Percentiles rank a stretch among this genome's conserved stretches.
These are phyloP conservation scores for Desmophyllum pertusum DNA, from an alignment of 92 coral and sea anemone genomes.

Conservation along the genomic window DNA sequence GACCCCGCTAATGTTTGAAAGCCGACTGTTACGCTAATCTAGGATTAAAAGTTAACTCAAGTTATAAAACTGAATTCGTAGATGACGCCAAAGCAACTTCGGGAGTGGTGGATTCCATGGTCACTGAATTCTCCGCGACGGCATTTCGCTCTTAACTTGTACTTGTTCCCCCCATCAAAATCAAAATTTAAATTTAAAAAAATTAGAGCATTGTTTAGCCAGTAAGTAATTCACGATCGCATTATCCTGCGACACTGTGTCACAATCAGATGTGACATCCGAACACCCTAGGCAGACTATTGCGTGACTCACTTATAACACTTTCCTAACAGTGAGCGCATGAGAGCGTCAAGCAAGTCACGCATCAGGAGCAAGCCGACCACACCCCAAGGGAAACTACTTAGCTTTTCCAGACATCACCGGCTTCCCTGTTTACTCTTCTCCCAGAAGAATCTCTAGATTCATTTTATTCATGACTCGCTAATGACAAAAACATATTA, in stretches of 20 bases:
- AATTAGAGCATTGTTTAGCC: no score
- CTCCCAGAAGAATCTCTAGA: background rate
- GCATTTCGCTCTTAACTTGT: no score
- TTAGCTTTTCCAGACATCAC: background rate
- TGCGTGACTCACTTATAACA: background rate
- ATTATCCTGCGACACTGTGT: background rate
- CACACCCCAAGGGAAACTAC: background rate
- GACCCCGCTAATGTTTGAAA: no score
- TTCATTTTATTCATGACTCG: background rate
- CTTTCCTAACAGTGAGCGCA: background rate
- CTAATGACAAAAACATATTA: conserved; percentile 34
- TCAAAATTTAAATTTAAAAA: no score
- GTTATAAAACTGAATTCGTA: no score
- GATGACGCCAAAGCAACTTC: no score
- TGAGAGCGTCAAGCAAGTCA: background rate
- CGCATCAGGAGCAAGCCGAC: background rate
- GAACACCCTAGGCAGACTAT: background rate
- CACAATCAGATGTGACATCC: background rate
- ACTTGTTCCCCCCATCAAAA: no score
- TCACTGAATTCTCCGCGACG: no score
- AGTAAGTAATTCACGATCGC: background rate
- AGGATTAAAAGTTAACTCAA: no score
- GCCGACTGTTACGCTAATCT: no score
- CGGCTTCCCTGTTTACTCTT: background rate
- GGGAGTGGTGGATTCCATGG: no score